Conservation (phyloP, 1,140 invertebrate genomes). For the Heliothis subflexa region DNA sequence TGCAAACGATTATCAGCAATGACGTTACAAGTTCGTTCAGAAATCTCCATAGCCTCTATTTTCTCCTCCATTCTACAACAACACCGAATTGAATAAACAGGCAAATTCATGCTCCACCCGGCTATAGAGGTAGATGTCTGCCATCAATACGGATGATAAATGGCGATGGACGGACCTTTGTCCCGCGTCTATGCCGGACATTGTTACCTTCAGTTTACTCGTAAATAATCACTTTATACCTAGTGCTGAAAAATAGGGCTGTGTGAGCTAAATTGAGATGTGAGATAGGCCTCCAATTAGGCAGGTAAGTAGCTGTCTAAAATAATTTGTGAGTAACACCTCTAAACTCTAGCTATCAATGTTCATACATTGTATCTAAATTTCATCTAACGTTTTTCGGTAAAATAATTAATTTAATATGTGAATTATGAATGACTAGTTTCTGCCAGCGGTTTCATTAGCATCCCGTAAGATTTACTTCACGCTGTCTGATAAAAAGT, state of each 20-base stretch:
- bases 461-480: too few relatives aligned
- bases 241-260: neutral
- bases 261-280: neutral
- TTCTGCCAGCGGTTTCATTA: too few relatives aligned
- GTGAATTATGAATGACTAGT: too few relatives aligned
- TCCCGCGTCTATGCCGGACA: conserved; percentile 14
- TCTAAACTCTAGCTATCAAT: too few relatives aligned
- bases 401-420: too few relatives aligned
- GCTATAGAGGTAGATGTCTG: conserved; percentile 28
- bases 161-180: conserved; percentile 23
- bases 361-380: too few relatives aligned
- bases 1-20: neutral
- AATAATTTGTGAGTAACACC: too few relatives aligned
- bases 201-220: conserved; percentile 17
- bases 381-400: too few relatives aligned
- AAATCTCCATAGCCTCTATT: neutral
- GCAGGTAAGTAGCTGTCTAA: neutral
- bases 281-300: neutral
- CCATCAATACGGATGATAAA: conserved; percentile 46
- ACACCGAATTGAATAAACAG: conserved; percentile 25
- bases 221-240: conserved; percentile 32
- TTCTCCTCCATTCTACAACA: neutral
- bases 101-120: conserved; percentile 17
- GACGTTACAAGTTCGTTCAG: neutral
- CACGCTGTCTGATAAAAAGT: too few relatives aligned